phyloP scores from a whole-genome alignment of 2,888 invertebrate genomes.

The Bimastos eiseni region DNA sequence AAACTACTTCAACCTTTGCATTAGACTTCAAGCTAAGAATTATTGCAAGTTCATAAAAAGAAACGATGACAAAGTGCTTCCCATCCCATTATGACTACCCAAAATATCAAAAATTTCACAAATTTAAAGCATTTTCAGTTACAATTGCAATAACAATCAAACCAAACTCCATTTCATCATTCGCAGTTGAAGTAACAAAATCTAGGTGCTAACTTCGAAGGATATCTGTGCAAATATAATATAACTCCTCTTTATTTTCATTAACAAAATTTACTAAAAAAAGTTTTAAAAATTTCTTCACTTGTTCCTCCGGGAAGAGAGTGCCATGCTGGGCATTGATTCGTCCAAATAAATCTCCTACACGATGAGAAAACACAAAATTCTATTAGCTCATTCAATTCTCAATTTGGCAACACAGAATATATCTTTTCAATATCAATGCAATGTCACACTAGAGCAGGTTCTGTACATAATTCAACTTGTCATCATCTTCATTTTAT shows the following conservation, averaged over 20 bases:
- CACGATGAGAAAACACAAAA: constrained; percentile 20
- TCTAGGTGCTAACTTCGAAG: background rate
- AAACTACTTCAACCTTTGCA: too few species aligned
- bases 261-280: background rate
- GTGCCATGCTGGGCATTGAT: constrained; percentile 62
- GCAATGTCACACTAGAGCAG: background rate
- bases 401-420: background rate
- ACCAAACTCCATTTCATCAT: background rate
- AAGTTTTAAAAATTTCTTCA: constrained; percentile 39
- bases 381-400: background rate
- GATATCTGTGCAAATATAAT: background rate
- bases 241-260: background rate
- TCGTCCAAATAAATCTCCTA: constrained; percentile 61
- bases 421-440: background rate
- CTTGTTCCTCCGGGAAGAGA: constrained; percentile 60
- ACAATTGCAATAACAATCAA: too few species aligned
- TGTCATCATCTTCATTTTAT: too few species aligned
- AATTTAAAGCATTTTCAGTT: too few species aligned
- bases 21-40: too few species aligned
- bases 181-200: background rate
- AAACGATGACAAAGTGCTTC: too few species aligned
- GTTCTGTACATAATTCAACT: background rate
- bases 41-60: too few species aligned
- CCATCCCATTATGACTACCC: too few species aligned
- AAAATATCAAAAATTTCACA: too few species aligned